A percentile compares a stretch with the other conserved stretches of the same genome.
phyloP scores from a whole-genome alignment of 1,140 invertebrate genomes.

The Euura saliciscinereae region DNA sequence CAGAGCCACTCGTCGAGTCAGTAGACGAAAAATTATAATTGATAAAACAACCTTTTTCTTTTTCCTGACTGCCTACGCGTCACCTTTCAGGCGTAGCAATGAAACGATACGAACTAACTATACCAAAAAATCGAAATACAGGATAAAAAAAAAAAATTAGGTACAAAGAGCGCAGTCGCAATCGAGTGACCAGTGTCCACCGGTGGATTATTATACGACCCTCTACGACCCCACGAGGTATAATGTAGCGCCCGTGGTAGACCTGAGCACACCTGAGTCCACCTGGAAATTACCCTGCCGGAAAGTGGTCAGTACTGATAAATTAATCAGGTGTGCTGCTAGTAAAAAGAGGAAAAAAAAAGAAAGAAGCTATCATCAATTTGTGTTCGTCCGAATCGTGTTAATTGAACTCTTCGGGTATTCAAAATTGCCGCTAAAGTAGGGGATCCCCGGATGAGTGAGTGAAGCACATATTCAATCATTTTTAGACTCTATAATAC shows the following conservation, averaged over 20 bases:
- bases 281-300: neutral
- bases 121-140: no score
- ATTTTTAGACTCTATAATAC: no score
- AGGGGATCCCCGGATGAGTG: neutral
- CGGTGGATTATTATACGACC: neutral
- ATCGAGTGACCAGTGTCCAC: neutral
- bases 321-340: neutral
- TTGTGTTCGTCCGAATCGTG: neutral
- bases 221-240: neutral
- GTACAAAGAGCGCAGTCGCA: no score
- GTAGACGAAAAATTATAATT: no score
- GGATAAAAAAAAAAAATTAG: no score
- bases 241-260: neutral
- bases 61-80: no score
- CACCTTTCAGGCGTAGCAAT: no score
- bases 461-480: neutral
- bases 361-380: neutral
- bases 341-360: neutral
- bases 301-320: neutral
- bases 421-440: constrained; percentile 5
- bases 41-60: no score
- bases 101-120: no score
- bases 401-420: neutral
- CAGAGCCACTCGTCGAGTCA: no score
- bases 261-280: neutral